phyloP scores from a whole-genome alignment of 30 jellyfish, hydroid and myxozoan genomes.

The Aurelia sp. region DNA sequence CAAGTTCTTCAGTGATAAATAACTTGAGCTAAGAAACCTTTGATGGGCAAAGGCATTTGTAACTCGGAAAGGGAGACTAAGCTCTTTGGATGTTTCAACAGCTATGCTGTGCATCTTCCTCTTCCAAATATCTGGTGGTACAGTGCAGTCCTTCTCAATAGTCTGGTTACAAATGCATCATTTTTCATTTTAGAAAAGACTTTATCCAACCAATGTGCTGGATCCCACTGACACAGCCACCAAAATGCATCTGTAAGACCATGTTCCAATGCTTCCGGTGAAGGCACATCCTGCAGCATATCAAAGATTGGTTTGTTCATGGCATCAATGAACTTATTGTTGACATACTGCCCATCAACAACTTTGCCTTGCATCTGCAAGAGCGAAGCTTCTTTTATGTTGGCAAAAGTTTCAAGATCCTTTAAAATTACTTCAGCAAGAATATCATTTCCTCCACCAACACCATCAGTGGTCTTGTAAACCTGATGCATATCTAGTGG shows the following conservation, averaged over 20 bases:
- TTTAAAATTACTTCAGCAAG: constrained; percentile 28
- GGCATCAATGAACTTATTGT: not conserved
- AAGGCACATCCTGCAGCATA: too few relatives aligned
- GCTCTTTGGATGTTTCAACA: constrained; percentile 19
- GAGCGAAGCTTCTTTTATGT: not conserved
- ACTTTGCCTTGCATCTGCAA: constrained; percentile 40
- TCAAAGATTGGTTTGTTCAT: constrained; percentile 23
- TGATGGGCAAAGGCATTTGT: constrained; percentile 51
- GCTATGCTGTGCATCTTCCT: constrained; percentile 48
- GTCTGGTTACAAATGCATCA: constrained; percentile 23
- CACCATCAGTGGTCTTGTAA: constrained; percentile 38
- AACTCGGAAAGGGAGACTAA: constrained; percentile 25
- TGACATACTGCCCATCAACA: constrained; percentile 6
- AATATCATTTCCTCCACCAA: constrained; percentile 14
- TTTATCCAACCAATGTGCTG: constrained; percentile 47
- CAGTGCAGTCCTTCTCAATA: constrained; percentile 7
- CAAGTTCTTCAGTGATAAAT: constrained; percentile 28
- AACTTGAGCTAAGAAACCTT: constrained; percentile 50
- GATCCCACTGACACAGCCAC: constrained; percentile 63
- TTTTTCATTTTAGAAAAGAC: constrained; percentile 11
- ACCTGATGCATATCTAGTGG: constrained; percentile 15
- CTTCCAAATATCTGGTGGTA: constrained; percentile 36
- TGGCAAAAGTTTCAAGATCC: not conserved
- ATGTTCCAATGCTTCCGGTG: not conserved
- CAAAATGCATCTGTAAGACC: constrained; percentile 6